These are phyloP conservation scores for Pseudorasbora parva DNA, from an alignment of 2,113 vertebrate species.

Conservation along the genomic window DNA sequence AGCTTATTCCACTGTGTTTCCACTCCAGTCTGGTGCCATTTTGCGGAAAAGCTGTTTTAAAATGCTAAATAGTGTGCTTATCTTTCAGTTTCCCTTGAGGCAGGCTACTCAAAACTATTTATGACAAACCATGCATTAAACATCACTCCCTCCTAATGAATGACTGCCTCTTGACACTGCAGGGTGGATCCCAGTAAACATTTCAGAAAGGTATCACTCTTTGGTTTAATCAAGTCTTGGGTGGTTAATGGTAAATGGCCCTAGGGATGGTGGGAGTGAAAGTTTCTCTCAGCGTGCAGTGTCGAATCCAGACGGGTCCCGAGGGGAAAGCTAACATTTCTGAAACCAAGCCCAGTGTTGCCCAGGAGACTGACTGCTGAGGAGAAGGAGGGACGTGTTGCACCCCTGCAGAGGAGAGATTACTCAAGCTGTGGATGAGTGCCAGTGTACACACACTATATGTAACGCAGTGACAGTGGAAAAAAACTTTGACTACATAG, in stretches of 20 bases:
- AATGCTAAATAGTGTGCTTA: constrained; percentile 29
- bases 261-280: constrained; percentile 4
- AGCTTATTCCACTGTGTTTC: neutral
- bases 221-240: constrained; percentile 32
- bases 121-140: constrained; percentile 33
- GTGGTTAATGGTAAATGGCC: constrained; percentile 24
- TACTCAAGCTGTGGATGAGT: constrained; percentile 50
- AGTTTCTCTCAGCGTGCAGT: constrained; percentile 39
- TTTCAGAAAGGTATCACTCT: constrained; percentile 40
- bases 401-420: constrained; percentile 56
- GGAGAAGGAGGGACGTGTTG: constrained; percentile 35
- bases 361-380: constrained; percentile 45
- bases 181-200: constrained; percentile 28
- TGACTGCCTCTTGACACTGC: constrained; percentile 15
- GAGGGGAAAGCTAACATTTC: constrained; percentile 55
- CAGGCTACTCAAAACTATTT: constrained; percentile 16
- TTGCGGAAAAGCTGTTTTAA: constrained; percentile 1
- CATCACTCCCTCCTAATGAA: constrained; percentile 13
- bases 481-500: neutral
- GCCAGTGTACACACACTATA: constrained; percentile 41
- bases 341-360: constrained; percentile 43
- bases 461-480: neutral
- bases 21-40: neutral
- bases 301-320: constrained; percentile 48
- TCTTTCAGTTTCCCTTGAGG: neutral